phyloP scores from a whole-genome alignment of 2,797 vertebrate species.

The Neosalanx taihuensis region DNA sequence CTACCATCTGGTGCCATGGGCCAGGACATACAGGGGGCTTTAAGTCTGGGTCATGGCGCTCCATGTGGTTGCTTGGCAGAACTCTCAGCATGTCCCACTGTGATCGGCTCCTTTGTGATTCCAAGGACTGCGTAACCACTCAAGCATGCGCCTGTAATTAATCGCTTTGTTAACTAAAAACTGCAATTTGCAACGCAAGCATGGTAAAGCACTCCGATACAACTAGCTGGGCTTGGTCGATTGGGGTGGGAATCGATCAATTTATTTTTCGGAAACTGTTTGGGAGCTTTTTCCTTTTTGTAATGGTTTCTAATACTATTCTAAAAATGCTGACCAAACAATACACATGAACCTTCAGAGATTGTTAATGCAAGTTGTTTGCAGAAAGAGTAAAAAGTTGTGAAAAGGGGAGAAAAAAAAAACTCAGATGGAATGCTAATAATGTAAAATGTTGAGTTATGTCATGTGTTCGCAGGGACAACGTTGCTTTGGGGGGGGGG shows the following conservation, averaged over 20 bases:
- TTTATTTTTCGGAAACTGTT: conserved; percentile 1
- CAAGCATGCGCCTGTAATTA: conserved; percentile 72
- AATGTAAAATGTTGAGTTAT: conserved; percentile 14
- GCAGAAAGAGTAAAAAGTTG: no score
- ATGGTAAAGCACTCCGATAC: conserved; percentile 46
- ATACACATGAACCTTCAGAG: background rate
- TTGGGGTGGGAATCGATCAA: conserved; percentile 23
- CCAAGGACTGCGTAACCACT: conserved; percentile 61
- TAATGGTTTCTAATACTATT: background rate
- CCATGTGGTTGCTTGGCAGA: conserved; percentile 52
- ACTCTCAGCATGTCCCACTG: conserved; percentile 27
- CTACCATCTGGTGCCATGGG: conserved; percentile 63
- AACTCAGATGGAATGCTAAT: no score
- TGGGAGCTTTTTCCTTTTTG: conserved; percentile 25
- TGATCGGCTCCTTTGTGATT: conserved; percentile 48
- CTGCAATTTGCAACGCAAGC: conserved; percentile 65
- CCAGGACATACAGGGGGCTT: conserved; percentile 60
- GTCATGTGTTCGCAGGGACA: conserved; percentile 23
- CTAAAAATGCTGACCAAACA: conserved; percentile 5
- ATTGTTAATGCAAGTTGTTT: no score
- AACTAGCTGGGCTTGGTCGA: conserved; percentile 43
- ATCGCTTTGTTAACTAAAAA: conserved; percentile 64
- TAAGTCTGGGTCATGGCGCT: conserved; percentile 35
- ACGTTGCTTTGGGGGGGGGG: conserved; percentile 7
- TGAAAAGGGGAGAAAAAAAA: no score